Evolutionary conservation across 1,140 invertebrate genomes (phyloP), one percentile per base, ranked within the genome.

Genomic region (Saccostrea glomerata): DNA sequence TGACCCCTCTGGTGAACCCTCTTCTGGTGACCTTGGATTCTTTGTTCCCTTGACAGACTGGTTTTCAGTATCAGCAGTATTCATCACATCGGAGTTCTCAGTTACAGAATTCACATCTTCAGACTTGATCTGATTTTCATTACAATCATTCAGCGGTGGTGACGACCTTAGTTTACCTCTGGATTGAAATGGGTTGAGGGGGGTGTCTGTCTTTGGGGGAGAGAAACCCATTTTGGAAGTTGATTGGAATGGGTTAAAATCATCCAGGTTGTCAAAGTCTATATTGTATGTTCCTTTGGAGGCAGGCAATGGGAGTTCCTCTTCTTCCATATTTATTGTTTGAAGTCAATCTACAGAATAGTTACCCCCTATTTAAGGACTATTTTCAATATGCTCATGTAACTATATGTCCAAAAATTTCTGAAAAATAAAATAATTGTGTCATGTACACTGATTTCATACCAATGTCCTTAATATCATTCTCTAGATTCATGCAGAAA

Each of bases 231-330:
- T 25, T 73, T 86, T 85, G 36, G 40, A 11, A 36, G 70, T 87
- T n/a, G 86, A 86, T 47, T 86, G 84, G 87, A 90, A 90, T 25
- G 90, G 90, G 40, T 90, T 88, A 7, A 83, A 25, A n/a, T 89
- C 88, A 86, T 89, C 86, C 66, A 90, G 54, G 17, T 89, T 86
- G 54, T 89, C 86, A 86, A 90, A 90, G 63, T 89, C 85, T 13
- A 89, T 87, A 55, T 89, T 87, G 85, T 90, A 90, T 0, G 86
- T n/a, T 23, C 90, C 90, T 54, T 58, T 85, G 17, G 87, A 66
- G 25, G 83, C 73, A 73, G 89, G 89, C 12, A 90, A 56, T 7
- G 84, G 87, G 11, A 73, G 23, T 36, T 70, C 70, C 6, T 86
- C 85, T 20, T 86, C 85, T 23, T 66, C 60, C 58, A 86, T 86